Base-by-base conservation (phyloP, 2,888 invertebrate genomes). In the Pterostichus niger region DNA sequence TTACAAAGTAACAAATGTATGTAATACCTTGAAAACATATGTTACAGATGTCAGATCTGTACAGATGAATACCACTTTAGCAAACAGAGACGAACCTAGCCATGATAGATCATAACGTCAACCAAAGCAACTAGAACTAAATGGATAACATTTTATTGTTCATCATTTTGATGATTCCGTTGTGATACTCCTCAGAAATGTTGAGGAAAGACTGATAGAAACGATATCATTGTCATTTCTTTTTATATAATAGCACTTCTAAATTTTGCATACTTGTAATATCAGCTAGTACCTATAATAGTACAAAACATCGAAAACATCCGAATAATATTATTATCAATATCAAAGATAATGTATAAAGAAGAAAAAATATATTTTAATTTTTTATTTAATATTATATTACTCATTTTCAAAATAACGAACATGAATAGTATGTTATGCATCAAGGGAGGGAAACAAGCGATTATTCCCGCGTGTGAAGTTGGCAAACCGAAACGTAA, bases 11-110 rank as follows among this genome's bases (percentile, higher is more conserved):
- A 17, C 68, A 64, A 52, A 77, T 61, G 85, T 86, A n/a, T 82
- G 68, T 80, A 86, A 86, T 85, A 85, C 86, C 5, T 40, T 84
- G n/a, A 86, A 85, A 61, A 83, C 83, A 9, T 83, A 64, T 61
- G 75, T 83, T 75, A 75, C 83, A 80, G 83, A 83, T 83, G 59
- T 79, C 15, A 83, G 73, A 33, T 75, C 80, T 0, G 79, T 79
- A 46, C 83, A 83, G 31, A 83, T 80, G 83, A 83, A 83, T 24
- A 79, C 83, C 6, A 83, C 83, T 9, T 83, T 77, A 13, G 82
- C 75, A 15, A 82, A 82, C 46, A 73, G 75, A 15, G 59, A 82
- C 46, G 46, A 59, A 11, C 59, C 82, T 49, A 75, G 75, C 35
- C 82, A 44, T 15, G 56, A 82, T 3, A 61, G 82, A 82, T 40